A percentile compares a stretch with the other conserved stretches of the same genome.
phyloP scores from a whole-genome alignment of 1,140 invertebrate genomes.

The Drosophila pallidifrons region DNA sequence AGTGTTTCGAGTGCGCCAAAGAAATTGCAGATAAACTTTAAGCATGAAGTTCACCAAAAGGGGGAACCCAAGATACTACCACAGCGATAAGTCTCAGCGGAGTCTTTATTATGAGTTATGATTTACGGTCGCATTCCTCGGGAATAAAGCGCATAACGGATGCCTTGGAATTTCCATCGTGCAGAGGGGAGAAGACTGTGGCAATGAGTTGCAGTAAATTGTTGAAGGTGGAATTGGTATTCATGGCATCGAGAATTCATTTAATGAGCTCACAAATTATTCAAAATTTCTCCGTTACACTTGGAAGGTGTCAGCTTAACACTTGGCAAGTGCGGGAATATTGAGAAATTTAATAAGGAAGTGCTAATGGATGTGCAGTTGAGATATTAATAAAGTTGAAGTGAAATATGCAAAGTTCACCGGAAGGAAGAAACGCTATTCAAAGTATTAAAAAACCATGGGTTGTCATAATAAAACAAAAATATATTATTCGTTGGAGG shows the following conservation, averaged over 20 bases:
- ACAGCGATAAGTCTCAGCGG: slow-evolving; percentile 14
- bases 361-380: no score
- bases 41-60: slow-evolving; percentile 16
- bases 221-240: neutral
- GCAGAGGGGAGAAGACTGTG: neutral
- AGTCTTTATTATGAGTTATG: slow-evolving; percentile 25
- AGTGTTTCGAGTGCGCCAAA: slow-evolving; percentile 33
- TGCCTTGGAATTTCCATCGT: slow-evolving; percentile 12
- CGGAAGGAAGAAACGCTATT: no score
- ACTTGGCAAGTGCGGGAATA: slow-evolving; percentile 10
- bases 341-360: neutral
- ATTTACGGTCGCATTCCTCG: slow-evolving; percentile 39
- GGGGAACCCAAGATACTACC: slow-evolving; percentile 4
- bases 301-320: neutral
- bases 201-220: slow-evolving; percentile 32
- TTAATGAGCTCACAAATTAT: slow-evolving; percentile 39
- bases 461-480: no score
- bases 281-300: slow-evolving; percentile 1
- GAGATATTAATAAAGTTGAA: no score
- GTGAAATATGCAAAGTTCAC: no score
- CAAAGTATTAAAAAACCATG: no score
- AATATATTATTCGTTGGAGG: no score
- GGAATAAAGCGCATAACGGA: slow-evolving; percentile 21
- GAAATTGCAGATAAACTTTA: slow-evolving; percentile 29
- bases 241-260: slow-evolving; percentile 21